Base-by-base conservation (phyloP, 2,888 invertebrate species). In the Tetragnatha montana region DNA sequence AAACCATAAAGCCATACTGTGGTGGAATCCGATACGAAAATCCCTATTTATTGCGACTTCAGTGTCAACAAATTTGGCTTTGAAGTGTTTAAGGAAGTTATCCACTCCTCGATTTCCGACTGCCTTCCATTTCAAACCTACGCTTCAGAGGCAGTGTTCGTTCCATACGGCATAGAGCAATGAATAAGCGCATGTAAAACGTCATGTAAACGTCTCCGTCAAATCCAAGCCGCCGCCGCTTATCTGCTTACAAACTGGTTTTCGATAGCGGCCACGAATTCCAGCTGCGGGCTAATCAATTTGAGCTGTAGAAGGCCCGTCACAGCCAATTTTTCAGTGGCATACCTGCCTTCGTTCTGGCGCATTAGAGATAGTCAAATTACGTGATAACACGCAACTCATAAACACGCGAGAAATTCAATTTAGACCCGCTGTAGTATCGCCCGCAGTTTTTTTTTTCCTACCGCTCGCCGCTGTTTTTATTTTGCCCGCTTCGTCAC, bases 371-470 rank as follows among this genome's bases (percentile, higher is more conserved):
- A 89, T 85, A 89, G 88, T 84, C 84, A 89, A 89, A 89, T 89
- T 89, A 89, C 84, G 88, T 89, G 88, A 80, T 89, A 84, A 85
- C 88, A 89, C 88, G 88, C 88, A 89, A 89, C 88, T 84, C 84
- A 85, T 84, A 89, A 84, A 89, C 88, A 89, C 88, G 88, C 84
- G 75, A 89, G 84, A 89, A 89, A 89, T 89, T 89, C 88, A 89
- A 89, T 89, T 89, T 89, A 84, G 84, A 85, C 70, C 83, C 74
- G 68, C 70, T 60, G 73, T 69, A 75, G 73, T 79, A 88, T 80
- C 79, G 80, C 68, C 73, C 71, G 68, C 50, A 73, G 50, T 21
- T 69, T 76, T 82, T 88, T 82, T 85, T 82, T 84, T 47, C 8
- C 12, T 60, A 35, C 75, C 70, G 81, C 19, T 80, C 49, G 71